Evolutionary conservation across 2,888 invertebrate species (phyloP), one percentile per base, ranked within the genome.

Genomic region (Sinhomidia bicolor): DNA sequence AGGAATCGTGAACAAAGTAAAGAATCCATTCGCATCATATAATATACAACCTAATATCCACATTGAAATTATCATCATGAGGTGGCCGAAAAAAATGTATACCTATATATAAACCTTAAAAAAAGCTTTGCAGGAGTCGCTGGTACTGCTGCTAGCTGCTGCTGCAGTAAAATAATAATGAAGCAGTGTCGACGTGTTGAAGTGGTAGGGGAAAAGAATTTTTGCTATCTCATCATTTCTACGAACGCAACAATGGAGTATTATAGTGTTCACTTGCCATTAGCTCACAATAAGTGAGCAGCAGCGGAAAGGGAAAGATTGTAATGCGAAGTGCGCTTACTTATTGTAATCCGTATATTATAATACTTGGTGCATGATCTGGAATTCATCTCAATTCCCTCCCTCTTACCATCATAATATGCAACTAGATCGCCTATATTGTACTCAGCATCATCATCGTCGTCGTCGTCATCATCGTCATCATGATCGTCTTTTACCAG

Each of bases 201-300:
- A 80, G 82, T 60, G 68, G 7, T 7, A 29, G 47, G 65, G 80
- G 44, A 79, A 80, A 54, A 76, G 60, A 65, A 65, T 78, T 78
- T 88, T 88, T 88, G 88, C 88, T 41, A 84, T 78, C 78, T 88
- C 88, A 88, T 88, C 88, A 57, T 84, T 88, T 88, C 83, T 84
- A 57, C 57, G 88, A 84, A 88, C 57, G 88, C 71, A 88, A 88
- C 83, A 88, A 88, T 88, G 54, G 54, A 76, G 54, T 81, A 81
- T 87, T 81, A 82, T 44, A 74, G 54, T 68, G 47, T 17, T 68
- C 68, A 57, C 79, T 79, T 71, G 47, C 60, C 57, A 76, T 62
- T 44, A 76, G 20, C 41, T 51, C 60, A 71, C 44, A 62, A 71
- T 71, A 68, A 68, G 71, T 71, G 23, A 51, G 47, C 41, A 78